A percentile compares a stretch with the other conserved stretches of the same genome.
Evolutionary conservation across 2,113 vertebrate genomes (phyloP).

Genomic region (Pterocles orientalis): DNA sequence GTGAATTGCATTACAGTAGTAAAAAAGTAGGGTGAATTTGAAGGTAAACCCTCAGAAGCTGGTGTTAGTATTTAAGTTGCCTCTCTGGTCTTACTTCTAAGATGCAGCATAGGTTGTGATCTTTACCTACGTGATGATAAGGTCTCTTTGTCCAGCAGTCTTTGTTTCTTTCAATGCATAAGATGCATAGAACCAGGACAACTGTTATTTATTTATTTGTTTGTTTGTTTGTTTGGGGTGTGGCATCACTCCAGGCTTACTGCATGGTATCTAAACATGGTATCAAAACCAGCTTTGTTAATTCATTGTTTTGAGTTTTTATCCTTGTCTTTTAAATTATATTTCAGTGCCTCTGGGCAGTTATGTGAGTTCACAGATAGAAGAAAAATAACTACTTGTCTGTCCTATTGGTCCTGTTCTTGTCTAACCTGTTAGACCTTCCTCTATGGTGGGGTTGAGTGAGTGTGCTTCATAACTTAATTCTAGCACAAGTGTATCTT

Average conservation of each 20-base stretch:
- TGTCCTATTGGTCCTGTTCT: background rate
- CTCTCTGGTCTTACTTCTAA: background rate
- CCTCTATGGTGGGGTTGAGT: background rate
- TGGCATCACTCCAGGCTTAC: background rate
- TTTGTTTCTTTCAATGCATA: background rate
- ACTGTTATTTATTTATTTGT: background rate
- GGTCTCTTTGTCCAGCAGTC: background rate
- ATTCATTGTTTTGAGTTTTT: background rate
- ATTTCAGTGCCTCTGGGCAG: background rate
- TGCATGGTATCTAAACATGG: background rate
- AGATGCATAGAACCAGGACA: background rate
- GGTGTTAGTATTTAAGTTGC: background rate
- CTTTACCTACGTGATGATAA: background rate
- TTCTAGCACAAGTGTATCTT: background rate
- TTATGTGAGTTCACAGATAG: background rate
- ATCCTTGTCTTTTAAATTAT: background rate
- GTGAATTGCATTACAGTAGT: background rate
- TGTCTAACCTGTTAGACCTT: background rate
- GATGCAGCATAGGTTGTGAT: background rate
- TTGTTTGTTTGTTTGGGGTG: background rate
- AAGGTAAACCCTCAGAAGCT: background rate
- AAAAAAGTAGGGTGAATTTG: background rate
- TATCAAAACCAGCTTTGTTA: background rate
- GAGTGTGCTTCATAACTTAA: background rate
- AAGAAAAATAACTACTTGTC: background rate